Base-by-base conservation (phyloP, 2,797 vertebrate species). In the Bradypus variegatus region DNA sequence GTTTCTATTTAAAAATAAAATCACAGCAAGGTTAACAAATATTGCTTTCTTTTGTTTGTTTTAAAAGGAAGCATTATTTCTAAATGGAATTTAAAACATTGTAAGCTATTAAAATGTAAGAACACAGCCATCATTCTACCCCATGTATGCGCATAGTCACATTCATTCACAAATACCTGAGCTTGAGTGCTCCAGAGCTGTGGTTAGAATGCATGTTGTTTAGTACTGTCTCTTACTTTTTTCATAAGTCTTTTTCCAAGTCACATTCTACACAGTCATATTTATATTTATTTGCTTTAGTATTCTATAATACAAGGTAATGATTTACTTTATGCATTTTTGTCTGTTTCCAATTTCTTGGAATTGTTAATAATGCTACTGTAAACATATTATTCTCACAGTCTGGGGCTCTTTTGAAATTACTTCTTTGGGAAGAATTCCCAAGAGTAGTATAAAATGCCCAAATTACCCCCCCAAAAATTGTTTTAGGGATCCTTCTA, bases 31-130 rank as follows among this genome's bases (percentile, higher is more conserved):
- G 88, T 16, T 85, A 27, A 89, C 36, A 79, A 84, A 60, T 50
- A 79, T 11, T 93, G 67, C 36, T 72, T 50, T 83, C 31, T 78
- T 27, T 60, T 60, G 69, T 90, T 70, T 89, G 60, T 91, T 85
- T 75, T 89, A 89, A 94, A 88, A 73, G 48, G 33, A 73, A 55
- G 50, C 21, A 80, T 91, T 85, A 94, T 89, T 89, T 89, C 41
- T 64, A 53, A 89, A 36, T 89, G 60, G 86, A 81, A 86, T 67
- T 92, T 76, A 86, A 89, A 80, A 81, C 7, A 64, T n/a, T 70
- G 73, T 91, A 92, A 81, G 31, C 89, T 92, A 70, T 81, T 86
- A 69, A 86, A 86, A 86, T 86, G 29, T 75, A 53, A 86, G 16
- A 69, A 19, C 19, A 86, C 1, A 91, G 8, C 45, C 72, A 62